Base-by-base conservation (phyloP, 2,888 invertebrate genomes). In the Hyposoter dolosus region DNA sequence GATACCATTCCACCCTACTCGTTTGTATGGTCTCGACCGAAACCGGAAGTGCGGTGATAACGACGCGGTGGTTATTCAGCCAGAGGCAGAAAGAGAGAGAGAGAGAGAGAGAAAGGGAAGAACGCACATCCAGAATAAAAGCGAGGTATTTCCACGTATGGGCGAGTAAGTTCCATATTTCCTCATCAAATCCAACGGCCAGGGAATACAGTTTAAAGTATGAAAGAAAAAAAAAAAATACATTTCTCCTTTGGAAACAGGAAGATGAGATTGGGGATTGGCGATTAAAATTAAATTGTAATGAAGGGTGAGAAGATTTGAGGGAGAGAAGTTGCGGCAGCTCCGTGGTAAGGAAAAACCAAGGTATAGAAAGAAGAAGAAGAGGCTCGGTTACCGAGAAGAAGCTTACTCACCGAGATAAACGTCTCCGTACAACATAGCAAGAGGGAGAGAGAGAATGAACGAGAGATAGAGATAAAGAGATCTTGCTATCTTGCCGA, bases 371-470 rank as follows among this genome's bases (percentile, higher is more conserved):
- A 53, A 56, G 77, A 82, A 47, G 66, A 63, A 6, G 72, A 79
- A 65, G 56, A 19, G 78, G 77, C 45, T 82, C 56, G 86, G 86
- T 84, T 86, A 84, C 83, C 84, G 84, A 78, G 76, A 89, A 90
- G 90, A 89, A 90, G 90, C 89, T 90, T 90, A 93, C 91, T 93
- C 91, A 90, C 90, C 88, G 88, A 91, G 92, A 92, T 91, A 91
- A 92, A 91, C 90, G 91, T 86, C 86, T 86, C 60, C 79, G 60
- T 50, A 50, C 77, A 50, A 53, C 72, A 74, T 43, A 66, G 66
- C 5, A 56, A 69, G 76, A 82, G 32, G 43, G 69, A 82, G 35
- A 56, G n/a, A 43, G 78, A 81, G 56, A 86, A 88, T 87, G 28
- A 60, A 15, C 12, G 74, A 87, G 84, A 60, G 75, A 82, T 45